Conservation (phyloP, 1,140 invertebrate genomes). For the Oryzaephilus surinamensis region DNA sequence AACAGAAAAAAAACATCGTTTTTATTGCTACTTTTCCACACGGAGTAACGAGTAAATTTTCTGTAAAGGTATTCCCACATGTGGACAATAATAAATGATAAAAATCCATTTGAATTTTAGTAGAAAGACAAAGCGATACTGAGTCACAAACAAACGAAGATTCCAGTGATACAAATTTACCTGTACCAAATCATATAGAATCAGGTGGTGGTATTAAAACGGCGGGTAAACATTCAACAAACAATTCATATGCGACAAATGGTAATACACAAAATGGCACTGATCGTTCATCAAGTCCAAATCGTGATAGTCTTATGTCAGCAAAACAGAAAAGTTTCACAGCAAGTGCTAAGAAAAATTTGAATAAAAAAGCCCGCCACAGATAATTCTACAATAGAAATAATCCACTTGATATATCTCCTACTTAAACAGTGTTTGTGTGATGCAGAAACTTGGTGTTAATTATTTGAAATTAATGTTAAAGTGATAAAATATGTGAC, state of each 20-base stretch:
- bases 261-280: constrained; percentile 44
- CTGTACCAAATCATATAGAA: constrained; percentile 54
- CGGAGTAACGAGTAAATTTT: constrained; percentile 8
- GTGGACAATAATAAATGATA: no score
- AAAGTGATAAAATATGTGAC: no score
- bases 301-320: constrained; percentile 30
- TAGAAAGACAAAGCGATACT: constrained; percentile 76
- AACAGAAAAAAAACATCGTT: no score
- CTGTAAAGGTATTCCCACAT: constrained; percentile 15
- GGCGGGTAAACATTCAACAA: constrained; percentile 54
- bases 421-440: no score
- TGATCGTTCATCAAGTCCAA: constrained; percentile 38
- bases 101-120: constrained; percentile 34
- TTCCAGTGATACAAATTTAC: constrained; percentile 61
- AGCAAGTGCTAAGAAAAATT: constrained; percentile 53
- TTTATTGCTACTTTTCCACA: no score
- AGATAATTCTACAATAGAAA: no score
- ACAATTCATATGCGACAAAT: constrained; percentile 30
- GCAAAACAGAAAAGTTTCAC: constrained; percentile 49
- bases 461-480: no score
- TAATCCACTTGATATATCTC: no score
- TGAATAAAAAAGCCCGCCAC: constrained; percentile 57
- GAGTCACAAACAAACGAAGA: constrained; percentile 77
- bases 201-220: constrained; percentile 41
- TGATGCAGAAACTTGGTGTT: no score